These are phyloP conservation scores for Halcyon badia DNA, from an alignment of 2,797 vertebrate genomes.

Conservation along the genomic window DNA sequence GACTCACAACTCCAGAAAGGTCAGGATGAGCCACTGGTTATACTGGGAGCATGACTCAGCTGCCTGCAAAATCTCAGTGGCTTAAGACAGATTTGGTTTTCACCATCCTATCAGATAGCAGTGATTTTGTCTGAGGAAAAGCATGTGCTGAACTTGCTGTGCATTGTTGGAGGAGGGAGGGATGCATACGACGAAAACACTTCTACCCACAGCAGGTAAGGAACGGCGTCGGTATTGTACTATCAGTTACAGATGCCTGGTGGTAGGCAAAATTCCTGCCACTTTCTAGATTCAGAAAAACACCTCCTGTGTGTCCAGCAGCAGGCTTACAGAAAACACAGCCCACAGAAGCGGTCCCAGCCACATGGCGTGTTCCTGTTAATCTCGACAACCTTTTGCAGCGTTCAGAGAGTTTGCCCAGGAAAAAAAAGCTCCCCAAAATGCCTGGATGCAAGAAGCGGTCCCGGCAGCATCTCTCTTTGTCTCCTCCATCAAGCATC, in stretches of 20 bases:
- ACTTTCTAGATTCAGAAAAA: background rate
- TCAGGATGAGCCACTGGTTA: background rate
- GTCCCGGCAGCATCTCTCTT: background rate
- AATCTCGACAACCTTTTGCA: background rate
- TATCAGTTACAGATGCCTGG: background rate
- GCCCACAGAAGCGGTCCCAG: background rate
- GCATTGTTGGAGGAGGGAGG: background rate
- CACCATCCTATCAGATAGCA: background rate
- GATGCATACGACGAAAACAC: background rate
- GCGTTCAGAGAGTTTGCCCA: background rate
- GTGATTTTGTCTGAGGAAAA: background rate
- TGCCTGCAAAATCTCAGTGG: background rate
- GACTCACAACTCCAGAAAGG: background rate
- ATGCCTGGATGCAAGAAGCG: background rate
- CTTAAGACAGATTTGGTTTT: background rate
- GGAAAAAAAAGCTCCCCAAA: background rate
- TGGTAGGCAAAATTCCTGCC: background rate
- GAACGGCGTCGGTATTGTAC: background rate
- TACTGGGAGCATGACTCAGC: background rate
- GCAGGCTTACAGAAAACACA: slow-evolving; percentile 20
- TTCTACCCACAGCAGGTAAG: background rate
- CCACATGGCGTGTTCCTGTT: background rate
- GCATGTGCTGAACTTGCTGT: background rate
- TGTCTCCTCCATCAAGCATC: background rate
- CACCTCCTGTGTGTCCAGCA: background rate